phyloP scores from a whole-genome alignment of 2,113 vertebrate genomes.

The Menura novaehollandiae region DNA sequence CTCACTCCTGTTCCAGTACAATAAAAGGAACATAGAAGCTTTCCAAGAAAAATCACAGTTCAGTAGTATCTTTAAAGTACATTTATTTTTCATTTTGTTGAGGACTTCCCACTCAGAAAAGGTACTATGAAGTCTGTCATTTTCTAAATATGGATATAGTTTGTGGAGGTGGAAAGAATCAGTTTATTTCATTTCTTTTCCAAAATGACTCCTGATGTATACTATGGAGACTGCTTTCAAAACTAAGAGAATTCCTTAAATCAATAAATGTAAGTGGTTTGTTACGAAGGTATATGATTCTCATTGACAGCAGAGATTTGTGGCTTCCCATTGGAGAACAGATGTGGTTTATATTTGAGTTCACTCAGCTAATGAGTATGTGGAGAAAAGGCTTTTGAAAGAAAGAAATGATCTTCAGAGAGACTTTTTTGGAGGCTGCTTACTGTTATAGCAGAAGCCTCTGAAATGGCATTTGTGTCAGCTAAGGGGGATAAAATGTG shows the following conservation, averaged over 20 bases:
- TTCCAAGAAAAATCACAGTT: conserved; percentile 43
- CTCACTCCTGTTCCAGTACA: not conserved
- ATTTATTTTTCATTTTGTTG: conserved; percentile 16
- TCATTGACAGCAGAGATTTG: not conserved
- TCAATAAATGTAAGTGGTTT: conserved; percentile 5
- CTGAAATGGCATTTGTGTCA: conserved; percentile 45
- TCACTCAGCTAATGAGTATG: conserved; percentile 22
- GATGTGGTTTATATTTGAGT: conserved; percentile 28
- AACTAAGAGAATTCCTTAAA: conserved; percentile 33
- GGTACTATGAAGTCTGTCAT: not conserved
- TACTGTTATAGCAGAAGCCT: not conserved
- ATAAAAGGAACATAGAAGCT: not conserved
- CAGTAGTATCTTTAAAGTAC: not conserved
- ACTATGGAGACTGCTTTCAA: not conserved
- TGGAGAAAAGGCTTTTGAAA: conserved; percentile 51
- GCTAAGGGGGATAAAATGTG: conserved; percentile 6
- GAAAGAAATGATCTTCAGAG: conserved; percentile 3
- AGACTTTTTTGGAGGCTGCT: not conserved
- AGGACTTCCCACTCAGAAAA: conserved; percentile 20
- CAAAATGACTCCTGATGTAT: not conserved
- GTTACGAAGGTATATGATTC: conserved; percentile 7
- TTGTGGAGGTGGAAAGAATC: not conserved
- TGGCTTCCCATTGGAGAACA: not conserved
- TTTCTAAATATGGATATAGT: not conserved
- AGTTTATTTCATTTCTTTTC: conserved; percentile 15